A percentile compares a stretch with the other conserved stretches of the same genome.
These are phyloP conservation scores for Oscheius myriophilus DNA, from an alignment of 2,888 invertebrate genomes.

Conservation along the genomic window DNA sequence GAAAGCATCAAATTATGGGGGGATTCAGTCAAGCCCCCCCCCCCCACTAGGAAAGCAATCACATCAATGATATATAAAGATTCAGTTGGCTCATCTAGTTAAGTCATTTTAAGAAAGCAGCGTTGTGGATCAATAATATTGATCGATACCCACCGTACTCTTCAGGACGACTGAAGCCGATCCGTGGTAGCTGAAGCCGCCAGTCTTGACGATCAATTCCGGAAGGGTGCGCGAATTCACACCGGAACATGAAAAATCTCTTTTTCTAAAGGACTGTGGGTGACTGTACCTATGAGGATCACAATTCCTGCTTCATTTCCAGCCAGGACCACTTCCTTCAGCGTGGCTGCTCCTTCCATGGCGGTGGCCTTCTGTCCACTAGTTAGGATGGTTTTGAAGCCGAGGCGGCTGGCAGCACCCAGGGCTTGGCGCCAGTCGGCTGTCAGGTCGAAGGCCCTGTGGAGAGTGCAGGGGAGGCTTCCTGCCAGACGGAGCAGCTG, in stretches of 20 bases:
- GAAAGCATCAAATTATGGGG: too few species aligned
- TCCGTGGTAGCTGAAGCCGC: conserved; percentile 38
- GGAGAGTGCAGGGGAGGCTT: conserved; percentile 47
- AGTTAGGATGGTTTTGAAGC: conserved; percentile 51
- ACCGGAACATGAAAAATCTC: conserved; percentile 27
- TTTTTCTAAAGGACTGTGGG: not conserved
- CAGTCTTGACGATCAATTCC: not conserved
- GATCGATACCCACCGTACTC: too few species aligned
- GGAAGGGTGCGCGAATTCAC: conserved; percentile 21
- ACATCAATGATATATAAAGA: too few species aligned
- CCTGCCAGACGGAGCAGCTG: conserved; percentile 36
- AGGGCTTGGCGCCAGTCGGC: conserved; percentile 43
- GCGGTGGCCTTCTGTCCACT: conserved; percentile 50
- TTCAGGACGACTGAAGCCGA: conserved; percentile 32
- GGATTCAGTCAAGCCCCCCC: too few species aligned
- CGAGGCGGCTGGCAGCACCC: conserved; percentile 39
- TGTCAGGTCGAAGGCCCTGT: conserved; percentile 49
- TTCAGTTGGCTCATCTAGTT: too few species aligned
- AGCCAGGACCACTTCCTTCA: conserved; percentile 39
- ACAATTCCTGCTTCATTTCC: conserved; percentile 31
- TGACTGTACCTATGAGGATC: conserved; percentile 31
- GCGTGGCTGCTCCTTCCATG: conserved; percentile 41
- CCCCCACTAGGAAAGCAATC: too few species aligned
- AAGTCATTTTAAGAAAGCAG: too few species aligned
- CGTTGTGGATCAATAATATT: too few species aligned